These are phyloP conservation scores for Apodemia hepburni DNA, from an alignment of 2,888 invertebrate species.

Conservation along the genomic window DNA sequence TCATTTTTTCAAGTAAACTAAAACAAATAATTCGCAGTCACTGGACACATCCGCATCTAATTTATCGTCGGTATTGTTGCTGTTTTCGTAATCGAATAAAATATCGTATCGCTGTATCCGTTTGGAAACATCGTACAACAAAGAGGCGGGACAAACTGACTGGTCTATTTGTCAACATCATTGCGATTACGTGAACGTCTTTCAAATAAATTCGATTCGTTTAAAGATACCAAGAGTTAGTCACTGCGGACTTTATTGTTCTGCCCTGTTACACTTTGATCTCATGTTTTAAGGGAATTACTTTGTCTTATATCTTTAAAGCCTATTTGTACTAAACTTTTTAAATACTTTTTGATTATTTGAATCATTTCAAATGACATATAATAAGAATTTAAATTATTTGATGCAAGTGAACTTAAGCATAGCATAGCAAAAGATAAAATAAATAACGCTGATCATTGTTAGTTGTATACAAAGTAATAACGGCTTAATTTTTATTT, in stretches of 20 bases:
- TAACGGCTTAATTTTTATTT: no score
- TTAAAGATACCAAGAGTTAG: slow-evolving; percentile 38
- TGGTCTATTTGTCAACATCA: slow-evolving; percentile 75
- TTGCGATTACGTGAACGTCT: slow-evolving; percentile 42
- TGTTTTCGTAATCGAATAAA: slow-evolving; percentile 49
- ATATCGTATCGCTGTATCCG: slow-evolving; percentile 53
- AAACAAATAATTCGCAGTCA: neutral
- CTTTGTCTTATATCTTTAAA: neutral
- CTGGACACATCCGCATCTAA: slow-evolving; percentile 23
- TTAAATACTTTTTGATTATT: no score
- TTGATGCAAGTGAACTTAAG: no score
- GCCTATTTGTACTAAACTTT: no score
- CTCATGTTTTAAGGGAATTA: slow-evolving; percentile 3
- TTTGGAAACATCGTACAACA: slow-evolving; percentile 63
- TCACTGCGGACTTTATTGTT: slow-evolving; percentile 19
- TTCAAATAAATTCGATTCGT: slow-evolving; percentile 63
- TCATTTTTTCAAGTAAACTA: neutral
- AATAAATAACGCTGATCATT: no score
- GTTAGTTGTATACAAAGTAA: no score
- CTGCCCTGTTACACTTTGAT: slow-evolving; percentile 23
- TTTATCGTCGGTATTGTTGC: slow-evolving; percentile 37
- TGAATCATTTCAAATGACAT: no score
- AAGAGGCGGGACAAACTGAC: slow-evolving; percentile 60
- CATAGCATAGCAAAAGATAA: no score
- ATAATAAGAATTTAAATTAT: no score